Evolutionary conservation across 1,140 invertebrate species (phyloP), one percentile per base, ranked within the genome.

Genomic region (Calephelis nemesis): DNA sequence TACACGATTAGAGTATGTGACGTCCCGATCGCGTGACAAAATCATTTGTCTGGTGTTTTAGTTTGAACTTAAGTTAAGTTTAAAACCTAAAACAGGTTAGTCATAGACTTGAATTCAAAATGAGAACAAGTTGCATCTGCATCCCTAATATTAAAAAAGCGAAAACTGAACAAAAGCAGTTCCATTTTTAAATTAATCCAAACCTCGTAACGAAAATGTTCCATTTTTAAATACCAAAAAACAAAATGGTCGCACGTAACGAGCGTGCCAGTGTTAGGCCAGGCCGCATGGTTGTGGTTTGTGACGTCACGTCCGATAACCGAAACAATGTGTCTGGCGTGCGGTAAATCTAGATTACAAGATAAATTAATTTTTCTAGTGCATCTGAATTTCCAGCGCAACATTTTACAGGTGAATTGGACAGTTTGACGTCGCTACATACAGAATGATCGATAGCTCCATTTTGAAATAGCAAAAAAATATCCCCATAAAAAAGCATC

Each of bases 231-330:
- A 58, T 58, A 39, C 30, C 30, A 13, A 58, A 58, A 58, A 58
- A 58, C 9, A 30, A 30, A 58, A 58, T 58, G 19, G 19, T 58
- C 30, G 13, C 52, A 30, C 19, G 52, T 58, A 30, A 39, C 52
- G 52, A 58, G 52, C 52, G 52, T 58, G 52, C 52, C 30, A 58
- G 52, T 58, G 52, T 58, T 58, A 58, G 52, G 19, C 30, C 52
- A 5, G 45, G 71, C 50, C 64, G 65, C 50, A 52, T 52, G 9
- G 64, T 42, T 65, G 64, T 48, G 64, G 64, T 65, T 47, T 13
- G n/a, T 54, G 64, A 65, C 49, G 64, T 65, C 64, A 65, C 49
- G 49, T 65, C 64, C 64, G 64, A 39, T 15, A 52, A 47, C 64
- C 50, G 50, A 52, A 52, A 52, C 50, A 52, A 52, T 52, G 50